Conservation (phyloP, 2,888 invertebrate species). For the Azorinus chamasolen region DNA sequence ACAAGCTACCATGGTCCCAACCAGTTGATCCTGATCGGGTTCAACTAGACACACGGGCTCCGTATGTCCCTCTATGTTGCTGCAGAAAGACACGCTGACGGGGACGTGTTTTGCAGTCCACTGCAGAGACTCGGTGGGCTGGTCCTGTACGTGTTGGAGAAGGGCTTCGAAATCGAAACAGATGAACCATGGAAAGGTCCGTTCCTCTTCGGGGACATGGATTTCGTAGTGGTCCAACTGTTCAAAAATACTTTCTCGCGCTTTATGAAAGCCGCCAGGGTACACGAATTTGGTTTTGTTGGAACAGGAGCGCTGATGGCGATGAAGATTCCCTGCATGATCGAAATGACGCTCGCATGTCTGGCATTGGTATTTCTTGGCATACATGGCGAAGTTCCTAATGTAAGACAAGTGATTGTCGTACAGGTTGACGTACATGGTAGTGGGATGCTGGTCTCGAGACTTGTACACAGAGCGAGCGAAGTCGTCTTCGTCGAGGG, state of each 20-base stretch:
- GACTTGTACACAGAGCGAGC: constrained; percentile 44
- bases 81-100: constrained; percentile 41
- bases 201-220: constrained; percentile 28
- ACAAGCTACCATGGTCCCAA: constrained; percentile 16
- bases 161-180: constrained; percentile 51
- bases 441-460: constrained; percentile 4
- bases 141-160: constrained; percentile 24
- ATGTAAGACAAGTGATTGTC: constrained; percentile 36
- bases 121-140: constrained; percentile 19
- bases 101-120: constrained; percentile 51
- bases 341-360: constrained; percentile 40
- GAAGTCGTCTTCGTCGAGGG: constrained; percentile 34
- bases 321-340: constrained; percentile 1
- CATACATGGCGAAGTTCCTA: constrained; percentile 13
- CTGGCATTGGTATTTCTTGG: constrained; percentile 24
- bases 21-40: constrained; percentile 28
- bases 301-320: constrained; percentile 15
- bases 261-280: constrained; percentile 47
- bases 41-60: constrained; percentile 41
- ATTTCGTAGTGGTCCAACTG: constrained; percentile 33
- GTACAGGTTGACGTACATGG: constrained; percentile 50
- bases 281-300: constrained; percentile 37
- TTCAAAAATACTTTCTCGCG: constrained; percentile 36
- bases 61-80: constrained; percentile 39
- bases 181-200: constrained; percentile 41